Percentiles rank a stretch among this genome's conserved stretches.
phyloP scores from a whole-genome alignment of 2,113 vertebrate species.

The Pedetes capensis region DNA sequence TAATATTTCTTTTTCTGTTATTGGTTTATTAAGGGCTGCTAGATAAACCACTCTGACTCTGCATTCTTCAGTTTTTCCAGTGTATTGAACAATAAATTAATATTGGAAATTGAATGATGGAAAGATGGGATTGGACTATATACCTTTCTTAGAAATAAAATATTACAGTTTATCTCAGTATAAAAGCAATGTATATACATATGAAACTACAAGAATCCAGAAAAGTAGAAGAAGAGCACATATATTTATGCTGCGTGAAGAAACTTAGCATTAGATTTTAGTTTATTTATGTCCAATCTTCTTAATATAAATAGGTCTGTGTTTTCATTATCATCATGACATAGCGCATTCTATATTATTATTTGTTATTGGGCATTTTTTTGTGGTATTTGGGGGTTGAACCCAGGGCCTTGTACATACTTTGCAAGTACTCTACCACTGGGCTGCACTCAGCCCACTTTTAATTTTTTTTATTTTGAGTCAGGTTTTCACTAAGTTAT shows the following conservation, averaged over 20 bases:
- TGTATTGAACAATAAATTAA: constrained; percentile 2
- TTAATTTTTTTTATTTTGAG: no score
- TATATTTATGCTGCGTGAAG: neutral
- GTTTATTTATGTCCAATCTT: neutral
- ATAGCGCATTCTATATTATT: neutral
- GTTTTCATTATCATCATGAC: neutral
- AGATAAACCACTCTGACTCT: neutral
- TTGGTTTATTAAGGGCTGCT: neutral
- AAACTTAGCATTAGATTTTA: neutral
- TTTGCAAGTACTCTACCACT: no score
- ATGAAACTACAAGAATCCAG: neutral
- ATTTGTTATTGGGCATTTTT: neutral
- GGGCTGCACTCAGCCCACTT: no score
- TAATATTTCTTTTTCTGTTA: constrained; percentile 19
- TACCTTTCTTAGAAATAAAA: constrained; percentile 29
- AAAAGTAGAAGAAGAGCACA: neutral
- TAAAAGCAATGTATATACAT: neutral
- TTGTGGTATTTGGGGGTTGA: no score
- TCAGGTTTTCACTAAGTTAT: no score
- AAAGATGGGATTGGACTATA: constrained; percentile 9
- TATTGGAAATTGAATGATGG: constrained; percentile 27
- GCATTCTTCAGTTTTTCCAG: constrained; percentile 12
- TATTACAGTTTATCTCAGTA: neutral
- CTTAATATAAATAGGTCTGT: neutral
- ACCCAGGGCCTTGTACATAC: no score